Evolutionary conservation across 2,888 invertebrate genomes (phyloP), one percentile per base, ranked within the genome.

Genomic region (Zaprionus obscuricornis): DNA sequence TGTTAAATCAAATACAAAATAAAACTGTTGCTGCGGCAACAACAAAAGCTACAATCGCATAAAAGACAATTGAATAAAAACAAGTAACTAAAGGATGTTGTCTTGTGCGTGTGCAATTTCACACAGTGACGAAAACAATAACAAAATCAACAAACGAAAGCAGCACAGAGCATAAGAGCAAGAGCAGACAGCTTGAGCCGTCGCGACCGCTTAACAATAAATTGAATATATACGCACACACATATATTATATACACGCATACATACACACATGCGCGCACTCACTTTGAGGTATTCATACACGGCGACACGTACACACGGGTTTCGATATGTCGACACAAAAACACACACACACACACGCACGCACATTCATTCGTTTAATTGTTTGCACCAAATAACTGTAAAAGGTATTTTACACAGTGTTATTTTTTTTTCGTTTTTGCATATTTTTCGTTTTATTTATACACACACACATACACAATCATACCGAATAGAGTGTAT

Each of bases 341-440:
- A 45, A 20, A 57, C 27, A 34, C 45, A 39, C 47, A 45, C 26
- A 45, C 26, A 57, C 40, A 45, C 16, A 34, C 37, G 43, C 33
- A 26, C 13, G 8, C 39, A 40, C 37, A 46, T 33, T 27, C 13
- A 36, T 26, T 18, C 29, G 24, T 49, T 72, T 59, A 62, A 73
- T 65, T 79, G 65, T 79, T 79, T 83, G 76, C 81, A 79, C 56
- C 59, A 85, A 77, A 63, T 81, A 81, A 74, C 74, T 74, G 74
- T 77, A 69, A 84, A 67, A 67, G 63, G 55, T 57, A 47, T 36
- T 52, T 46, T 43, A 27, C n/a, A n/a, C n/a, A n/a, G n/a, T 47
- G 24, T 22, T 7, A 26, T 17, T 6, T 34, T 47, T 33, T 26
- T 14, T 7, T 54, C 20, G 20, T 47, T 57, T 74, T 63, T 58